Percentiles rank a stretch among this genome's conserved stretches.
Conservation (phyloP, 2,888 invertebrate species). For the Diarsia dahlii region DNA sequence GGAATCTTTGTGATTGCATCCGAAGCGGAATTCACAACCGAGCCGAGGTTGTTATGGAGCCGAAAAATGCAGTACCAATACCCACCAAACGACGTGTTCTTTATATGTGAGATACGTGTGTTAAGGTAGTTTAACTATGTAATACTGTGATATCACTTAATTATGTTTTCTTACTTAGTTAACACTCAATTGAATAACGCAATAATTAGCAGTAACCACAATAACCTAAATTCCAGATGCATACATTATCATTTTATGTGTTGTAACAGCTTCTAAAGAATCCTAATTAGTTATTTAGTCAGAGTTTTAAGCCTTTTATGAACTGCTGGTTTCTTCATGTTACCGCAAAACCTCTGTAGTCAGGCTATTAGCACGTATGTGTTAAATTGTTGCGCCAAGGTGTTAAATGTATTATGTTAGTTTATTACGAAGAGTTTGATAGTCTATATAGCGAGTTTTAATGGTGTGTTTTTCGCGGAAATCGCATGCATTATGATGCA, state of each 20-base stretch:
- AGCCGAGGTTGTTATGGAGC: too few species aligned
- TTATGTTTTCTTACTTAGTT: background rate
- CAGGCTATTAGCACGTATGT: constrained; percentile 50
- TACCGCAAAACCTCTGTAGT: constrained; percentile 50
- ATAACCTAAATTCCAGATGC: constrained; percentile 18
- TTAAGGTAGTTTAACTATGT: background rate
- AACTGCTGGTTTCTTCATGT: constrained; percentile 41
- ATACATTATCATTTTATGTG: constrained; percentile 45
- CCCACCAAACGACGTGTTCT: too few species aligned
- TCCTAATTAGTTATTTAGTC: constrained; percentile 49
- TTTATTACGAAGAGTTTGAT: constrained; percentile 29
- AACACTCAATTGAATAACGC: background rate
- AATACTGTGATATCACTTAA: background rate
- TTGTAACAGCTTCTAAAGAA: constrained; percentile 40
- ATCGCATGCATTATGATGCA: background rate
- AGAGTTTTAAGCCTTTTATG: constrained; percentile 56
- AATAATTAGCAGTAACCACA: background rate
- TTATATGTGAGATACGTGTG: background rate
- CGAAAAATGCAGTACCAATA: too few species aligned
- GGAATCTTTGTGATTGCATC: too few species aligned
- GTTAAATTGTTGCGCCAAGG: constrained; percentile 44
- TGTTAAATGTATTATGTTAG: constrained; percentile 27
- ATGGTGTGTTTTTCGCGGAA: background rate
- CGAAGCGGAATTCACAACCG: too few species aligned
- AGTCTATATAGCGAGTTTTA: background rate